Evolutionary conservation across 2,888 invertebrate genomes (phyloP), one percentile per base, ranked within the genome.

Genomic region (Furcula furcula): DNA sequence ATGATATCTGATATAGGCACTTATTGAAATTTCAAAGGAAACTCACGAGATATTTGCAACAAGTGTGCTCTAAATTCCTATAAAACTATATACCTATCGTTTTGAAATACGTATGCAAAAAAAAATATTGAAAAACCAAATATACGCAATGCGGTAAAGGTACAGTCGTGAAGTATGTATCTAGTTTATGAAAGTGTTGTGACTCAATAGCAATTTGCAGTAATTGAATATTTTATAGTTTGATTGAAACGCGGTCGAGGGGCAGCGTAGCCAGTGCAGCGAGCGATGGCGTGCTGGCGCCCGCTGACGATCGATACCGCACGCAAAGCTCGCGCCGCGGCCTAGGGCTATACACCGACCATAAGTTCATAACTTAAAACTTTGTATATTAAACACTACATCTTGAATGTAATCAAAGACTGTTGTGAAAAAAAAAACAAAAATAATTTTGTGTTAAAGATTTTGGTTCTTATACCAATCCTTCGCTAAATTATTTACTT

Each of bases 261-360:
- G 34, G 38, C 40, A 42, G 36, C 43, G 50, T 49, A 33, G 58
- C 57, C 66, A 74, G 74, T 81, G 83, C 82, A 82, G 69, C 76
- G 71, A 70, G 64, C 66, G 73, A 69, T 84, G 80, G 86, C 87
- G 86, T 85, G 87, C 76, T 73, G 56, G 65, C 65, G 65, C 49
- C 65, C 65, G 64, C 56, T 61, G 58, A 50, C 72, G 82, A 84
- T 86, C 86, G 81, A 86, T 86, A 85, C 72, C 67, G 69, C 75
- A 73, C 76, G 80, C 78, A 73, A 76, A 77, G 66, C 78, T 83
- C 69, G 75, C 79, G 76, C 73, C 74, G 74, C 63, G 66, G n/a
- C n/a, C n/a, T n/a, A n/a, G 66, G 53, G 65, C 69, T 66, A 65
- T 53, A 63, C 55, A 60, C 59, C 53, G 48, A 61, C 60, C 61